Base-by-base conservation (phyloP, 2,113 vertebrate genomes). In the Neodon shergylaensis region DNA sequence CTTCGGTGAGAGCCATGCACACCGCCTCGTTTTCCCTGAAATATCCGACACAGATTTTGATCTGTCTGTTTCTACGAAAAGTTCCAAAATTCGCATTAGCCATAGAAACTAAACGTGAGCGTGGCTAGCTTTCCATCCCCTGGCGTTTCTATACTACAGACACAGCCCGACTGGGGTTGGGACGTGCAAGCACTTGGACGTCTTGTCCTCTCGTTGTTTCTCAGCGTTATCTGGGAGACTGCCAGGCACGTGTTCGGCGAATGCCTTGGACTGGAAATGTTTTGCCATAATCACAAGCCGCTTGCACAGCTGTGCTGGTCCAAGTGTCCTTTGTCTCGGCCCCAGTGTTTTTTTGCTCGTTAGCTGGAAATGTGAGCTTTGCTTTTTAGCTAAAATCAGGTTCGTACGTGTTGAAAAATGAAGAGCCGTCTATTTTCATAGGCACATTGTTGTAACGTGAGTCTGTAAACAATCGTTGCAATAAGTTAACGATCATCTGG, bases 171-270 rank as follows among this genome's bases (percentile, higher is more conserved):
- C 93, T n/a, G 92, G 61, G 31, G 72, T 63, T 91, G 76, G 96
- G 89, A 82, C n/a, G 44, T 68, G n/a, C 92, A 92, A 92, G 63
- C 7, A 21, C 36, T 97, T 94, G 79, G 95, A 97, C 85, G 66
- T 96, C 63, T 86, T 39, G 90, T 92, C 90, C 90, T 92, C 83
- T 97, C 95, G 89, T 52, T 90, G 97, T 94, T 96, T 96, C 87
- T 97, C 94, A 86, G 91, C 97, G 93, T 90, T 89, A 90, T 97
- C 65, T 98, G 98, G 98, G 97, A 97, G 88, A 8, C 95, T 88
- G 96, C 94, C 97, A 98, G 96, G 94, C 98, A 98, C 98, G 36
- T 98, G 98, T 96, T 97, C 95, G 95, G 82, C 97, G 98, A 98
- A 98, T 98, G 98, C 97, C 97, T 97, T 97, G 95, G 88, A 91